Conservation (phyloP, 2,797 vertebrate species). For the Poecile montanus region DNA sequence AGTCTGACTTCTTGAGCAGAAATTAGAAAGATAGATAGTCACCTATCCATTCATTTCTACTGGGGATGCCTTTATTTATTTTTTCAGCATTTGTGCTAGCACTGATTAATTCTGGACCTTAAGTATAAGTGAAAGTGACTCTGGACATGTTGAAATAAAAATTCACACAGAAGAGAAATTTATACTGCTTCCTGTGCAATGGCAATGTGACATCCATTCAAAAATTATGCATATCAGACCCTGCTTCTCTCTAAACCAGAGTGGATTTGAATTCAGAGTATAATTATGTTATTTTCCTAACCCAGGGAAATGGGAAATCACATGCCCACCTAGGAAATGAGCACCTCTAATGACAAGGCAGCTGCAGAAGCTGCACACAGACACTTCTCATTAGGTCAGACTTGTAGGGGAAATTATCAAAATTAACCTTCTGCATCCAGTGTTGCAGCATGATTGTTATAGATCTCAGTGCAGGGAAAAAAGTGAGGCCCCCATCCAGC, state of each 20-base stretch:
- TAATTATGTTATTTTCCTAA: slow-evolving; percentile 43
- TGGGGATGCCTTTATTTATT: neutral
- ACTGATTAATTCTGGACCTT: neutral
- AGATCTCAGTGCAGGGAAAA: neutral
- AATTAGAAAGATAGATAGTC: neutral
- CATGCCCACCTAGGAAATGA: slow-evolving; percentile 6
- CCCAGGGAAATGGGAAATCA: slow-evolving; percentile 31
- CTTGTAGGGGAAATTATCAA: neutral
- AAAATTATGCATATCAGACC: neutral
- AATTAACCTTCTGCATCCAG: neutral
- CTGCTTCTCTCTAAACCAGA: neutral
- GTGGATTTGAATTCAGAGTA: neutral
- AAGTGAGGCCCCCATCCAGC: neutral
- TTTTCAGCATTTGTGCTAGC: neutral
- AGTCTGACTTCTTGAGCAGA: neutral
- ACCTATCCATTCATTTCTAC: neutral
- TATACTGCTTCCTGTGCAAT: neutral
- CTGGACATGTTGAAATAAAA: neutral
- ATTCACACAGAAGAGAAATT: neutral
- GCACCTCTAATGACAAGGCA: neutral
- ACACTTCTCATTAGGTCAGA: neutral
- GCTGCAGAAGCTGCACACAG: neutral
- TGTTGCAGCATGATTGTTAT: neutral
- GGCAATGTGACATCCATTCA: neutral
- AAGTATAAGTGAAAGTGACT: neutral